These are phyloP conservation scores for Pycnomerus fuliginosus DNA, from an alignment of 2,888 invertebrate species.

Conservation along the genomic window DNA sequence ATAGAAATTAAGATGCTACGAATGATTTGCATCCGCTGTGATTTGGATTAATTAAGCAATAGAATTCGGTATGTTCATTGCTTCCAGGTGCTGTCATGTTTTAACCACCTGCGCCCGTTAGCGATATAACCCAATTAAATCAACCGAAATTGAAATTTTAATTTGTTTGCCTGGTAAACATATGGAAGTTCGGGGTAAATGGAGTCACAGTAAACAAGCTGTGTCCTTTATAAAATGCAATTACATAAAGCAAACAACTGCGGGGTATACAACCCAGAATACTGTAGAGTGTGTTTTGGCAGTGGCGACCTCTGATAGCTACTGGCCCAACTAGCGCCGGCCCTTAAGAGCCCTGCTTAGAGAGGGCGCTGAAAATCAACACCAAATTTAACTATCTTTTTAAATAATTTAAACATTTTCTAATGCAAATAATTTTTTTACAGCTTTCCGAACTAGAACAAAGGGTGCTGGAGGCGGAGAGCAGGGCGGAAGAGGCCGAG, in stretches of 20 bases:
- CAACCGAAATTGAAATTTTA: background rate
- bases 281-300: slow-evolving; percentile 1
- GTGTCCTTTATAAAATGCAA: slow-evolving; percentile 11
- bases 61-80: too few relatives aligned
- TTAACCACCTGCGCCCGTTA: slow-evolving; percentile 29
- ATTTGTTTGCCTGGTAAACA: too few relatives aligned
- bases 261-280: slow-evolving; percentile 16
- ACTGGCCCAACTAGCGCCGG: slow-evolving; percentile 8
- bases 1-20: too few relatives aligned
- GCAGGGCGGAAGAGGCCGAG: slow-evolving; percentile 89
- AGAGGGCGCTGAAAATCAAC: slow-evolving; percentile 1
- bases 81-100: slow-evolving; percentile 32
- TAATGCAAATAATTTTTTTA: slow-evolving; percentile 53
- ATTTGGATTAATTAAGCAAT: too few relatives aligned
- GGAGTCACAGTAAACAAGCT: too few relatives aligned
- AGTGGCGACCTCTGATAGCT: slow-evolving; percentile 16
- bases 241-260: slow-evolving; percentile 15
- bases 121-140: too few relatives aligned
- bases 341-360: slow-evolving; percentile 9
- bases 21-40: too few relatives aligned
- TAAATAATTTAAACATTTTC: slow-evolving; percentile 1
- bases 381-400: slow-evolving; percentile 5
- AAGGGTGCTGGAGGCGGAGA: slow-evolving; percentile 88
- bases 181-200: too few relatives aligned
- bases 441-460: slow-evolving; percentile 94